Evolutionary conservation across 2,888 invertebrate genomes (phyloP), one percentile per base, ranked within the genome.

Genomic region (Apoderus coryli): DNA sequence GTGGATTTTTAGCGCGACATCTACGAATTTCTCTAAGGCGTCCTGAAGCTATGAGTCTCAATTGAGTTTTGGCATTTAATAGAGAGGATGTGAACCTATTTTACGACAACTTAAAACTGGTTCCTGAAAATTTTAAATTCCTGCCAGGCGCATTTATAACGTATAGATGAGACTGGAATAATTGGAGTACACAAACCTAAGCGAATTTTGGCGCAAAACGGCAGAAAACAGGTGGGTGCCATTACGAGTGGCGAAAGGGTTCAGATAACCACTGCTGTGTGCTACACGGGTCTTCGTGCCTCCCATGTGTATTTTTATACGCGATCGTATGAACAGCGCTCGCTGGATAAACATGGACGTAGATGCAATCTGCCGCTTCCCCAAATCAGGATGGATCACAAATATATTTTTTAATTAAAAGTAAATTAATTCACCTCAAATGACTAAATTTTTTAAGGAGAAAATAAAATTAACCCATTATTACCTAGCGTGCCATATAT

Each of bases 211-310:
- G 37, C 32, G 7, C 12, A 14, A 15, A 38, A 34, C 13, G 34
- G 36, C 14, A 16, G 29, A 24, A 37, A 35, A 33, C 33, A 33
- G 29, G 35, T 37, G n/a, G 37, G 37, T 14, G 24, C 16, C 4
- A 25, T 35, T 12, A 33, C 35, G n/a, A 35, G 32, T 31, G 35
- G 31, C 14, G 32, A 35, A 31, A 35, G 33, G 22, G 33, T 32
- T 15, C 16, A 31, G 22, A 37, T 33, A 13, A 34, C 32, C 23
- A 38, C 40, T 14, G 19, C 36, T 14, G 7, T 37, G 23, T 31
- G 36, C 36, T 15, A 16, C 36, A 13, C 31, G 33, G 6, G 13
- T 12, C 5, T 37, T 34, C 25, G 14, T 37, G 4, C 27, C 27
- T 15, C 15, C 16, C 4, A 25, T 25, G 4, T 25, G 11, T 25